phyloP scores from a whole-genome alignment of 2,888 invertebrate species.

The Molorchus minor region DNA sequence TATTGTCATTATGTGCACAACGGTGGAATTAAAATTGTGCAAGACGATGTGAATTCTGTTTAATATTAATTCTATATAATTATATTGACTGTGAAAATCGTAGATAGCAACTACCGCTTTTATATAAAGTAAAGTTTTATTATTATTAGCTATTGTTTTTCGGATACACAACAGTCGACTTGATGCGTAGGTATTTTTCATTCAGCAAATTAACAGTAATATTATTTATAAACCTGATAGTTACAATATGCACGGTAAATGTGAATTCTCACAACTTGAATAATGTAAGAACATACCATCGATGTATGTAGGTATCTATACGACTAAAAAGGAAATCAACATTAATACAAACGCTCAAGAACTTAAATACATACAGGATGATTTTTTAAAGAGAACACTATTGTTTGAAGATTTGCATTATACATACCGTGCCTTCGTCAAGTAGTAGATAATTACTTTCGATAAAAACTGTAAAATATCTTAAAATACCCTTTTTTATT shows the following conservation, averaged over 20 bases:
- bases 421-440: no score
- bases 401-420: no score
- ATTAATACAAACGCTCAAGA: no score
- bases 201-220: slow-evolving; percentile 33
- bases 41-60: slow-evolving; percentile 37
- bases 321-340: no score
- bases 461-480: no score
- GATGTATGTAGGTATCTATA: slow-evolving; percentile 1
- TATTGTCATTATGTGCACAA: slow-evolving; percentile 37
- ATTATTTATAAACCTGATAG: slow-evolving; percentile 33
- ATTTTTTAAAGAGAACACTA: no score
- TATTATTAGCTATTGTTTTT: slow-evolving; percentile 41
- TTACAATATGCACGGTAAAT: slow-evolving; percentile 37
- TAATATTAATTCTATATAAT: slow-evolving; percentile 36
- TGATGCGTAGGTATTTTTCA: slow-evolving; percentile 33
- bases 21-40: slow-evolving; percentile 33
- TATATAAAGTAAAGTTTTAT: slow-evolving; percentile 35
- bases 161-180: slow-evolving; percentile 13
- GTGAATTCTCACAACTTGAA: slow-evolving; percentile 31
- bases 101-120: slow-evolving; percentile 34
- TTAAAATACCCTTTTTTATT: no score
- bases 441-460: no score
- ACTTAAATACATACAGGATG: no score
- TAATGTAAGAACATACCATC: not conserved
- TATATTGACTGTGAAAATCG: slow-evolving; percentile 38